phyloP scores from a whole-genome alignment of 2,113 vertebrate species.

The Panurus biarmicus region DNA sequence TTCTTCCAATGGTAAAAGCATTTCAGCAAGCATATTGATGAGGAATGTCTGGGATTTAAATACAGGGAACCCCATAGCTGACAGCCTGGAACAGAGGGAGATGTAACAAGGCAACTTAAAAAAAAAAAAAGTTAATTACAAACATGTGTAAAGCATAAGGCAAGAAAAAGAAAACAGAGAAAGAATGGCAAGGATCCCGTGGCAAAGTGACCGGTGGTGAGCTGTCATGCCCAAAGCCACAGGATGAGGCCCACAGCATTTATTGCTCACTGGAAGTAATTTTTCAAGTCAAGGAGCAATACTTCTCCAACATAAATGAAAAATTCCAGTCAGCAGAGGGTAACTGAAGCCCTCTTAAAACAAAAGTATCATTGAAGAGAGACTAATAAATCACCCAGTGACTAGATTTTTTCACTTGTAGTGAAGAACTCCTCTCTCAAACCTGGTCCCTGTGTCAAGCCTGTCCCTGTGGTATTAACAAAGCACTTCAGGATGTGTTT shows the following conservation, averaged over 20 bases:
- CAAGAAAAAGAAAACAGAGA: conserved; percentile 49
- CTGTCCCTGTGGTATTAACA: not conserved
- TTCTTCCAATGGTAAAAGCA: not conserved
- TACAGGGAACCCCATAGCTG: not conserved
- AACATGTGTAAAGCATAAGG: conserved; percentile 45
- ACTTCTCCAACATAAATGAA: conserved; percentile 32
- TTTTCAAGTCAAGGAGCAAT: conserved; percentile 47
- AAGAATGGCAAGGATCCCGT: not conserved
- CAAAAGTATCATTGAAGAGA: conserved; percentile 3
- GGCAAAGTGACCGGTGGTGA: conserved; percentile 29
- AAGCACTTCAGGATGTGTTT: not conserved
- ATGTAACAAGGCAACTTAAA: conserved; percentile 8
- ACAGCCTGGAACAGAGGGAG: conserved; percentile 23
- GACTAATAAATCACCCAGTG: conserved; percentile 7
- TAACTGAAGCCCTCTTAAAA: conserved; percentile 28
- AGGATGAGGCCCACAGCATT: not conserved
- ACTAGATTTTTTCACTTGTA: not conserved
- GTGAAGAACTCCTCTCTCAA: not conserved
- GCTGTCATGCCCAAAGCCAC: conserved; percentile 31
- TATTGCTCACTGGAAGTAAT: conserved; percentile 11
- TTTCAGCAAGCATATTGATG: not conserved
- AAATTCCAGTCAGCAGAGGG: conserved; percentile 29
- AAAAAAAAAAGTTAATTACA: conserved; percentile 44
- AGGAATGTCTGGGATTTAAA: conserved; percentile 31
- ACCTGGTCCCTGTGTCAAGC: not conserved